phyloP scores from a whole-genome alignment of 1,140 invertebrate species.

The Listronotus oregonensis region DNA sequence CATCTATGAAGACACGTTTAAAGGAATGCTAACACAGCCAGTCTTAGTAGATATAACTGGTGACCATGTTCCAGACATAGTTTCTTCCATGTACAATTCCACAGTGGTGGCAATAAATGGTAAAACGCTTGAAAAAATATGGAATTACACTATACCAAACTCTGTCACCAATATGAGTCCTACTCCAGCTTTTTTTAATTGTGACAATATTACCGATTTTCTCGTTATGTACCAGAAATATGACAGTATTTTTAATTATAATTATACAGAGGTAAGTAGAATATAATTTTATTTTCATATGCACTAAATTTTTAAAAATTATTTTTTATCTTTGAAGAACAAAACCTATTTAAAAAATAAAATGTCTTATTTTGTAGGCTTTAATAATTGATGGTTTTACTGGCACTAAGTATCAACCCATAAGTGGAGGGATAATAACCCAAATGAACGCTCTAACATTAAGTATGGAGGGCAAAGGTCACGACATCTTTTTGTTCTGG shows the following conservation, averaged over 20 bases:
- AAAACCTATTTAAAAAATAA: too few species aligned
- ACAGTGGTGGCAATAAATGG: conserved; percentile 77
- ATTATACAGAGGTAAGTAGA: conserved; percentile 68
- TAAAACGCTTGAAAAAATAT: conserved; percentile 66
- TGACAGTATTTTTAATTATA: conserved; percentile 49
- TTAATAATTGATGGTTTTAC: conserved; percentile 72
- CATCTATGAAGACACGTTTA: conserved; percentile 57
- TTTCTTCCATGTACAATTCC: conserved; percentile 74
- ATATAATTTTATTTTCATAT: too few species aligned
- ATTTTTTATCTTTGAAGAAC: too few species aligned
- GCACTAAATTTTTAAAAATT: too few species aligned
- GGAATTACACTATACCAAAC: conserved; percentile 72
- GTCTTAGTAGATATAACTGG: conserved; percentile 76
- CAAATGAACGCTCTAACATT: conserved; percentile 71
- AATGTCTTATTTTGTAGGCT: too few species aligned
- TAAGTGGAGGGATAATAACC: conserved; percentile 67
- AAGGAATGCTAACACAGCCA: conserved; percentile 68
- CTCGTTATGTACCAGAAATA: conserved; percentile 75
- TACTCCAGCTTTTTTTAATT: conserved; percentile 80
- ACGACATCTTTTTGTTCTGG: conserved; percentile 80
- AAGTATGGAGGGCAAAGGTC: conserved; percentile 67
- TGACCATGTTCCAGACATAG: conserved; percentile 76
- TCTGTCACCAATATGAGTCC: conserved; percentile 72
- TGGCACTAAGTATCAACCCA: conserved; percentile 66
- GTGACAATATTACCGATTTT: conserved; percentile 81